These are phyloP conservation scores for Chaetophractus vellerosus DNA, from an alignment of 2,797 vertebrate genomes.

Conservation along the genomic window DNA sequence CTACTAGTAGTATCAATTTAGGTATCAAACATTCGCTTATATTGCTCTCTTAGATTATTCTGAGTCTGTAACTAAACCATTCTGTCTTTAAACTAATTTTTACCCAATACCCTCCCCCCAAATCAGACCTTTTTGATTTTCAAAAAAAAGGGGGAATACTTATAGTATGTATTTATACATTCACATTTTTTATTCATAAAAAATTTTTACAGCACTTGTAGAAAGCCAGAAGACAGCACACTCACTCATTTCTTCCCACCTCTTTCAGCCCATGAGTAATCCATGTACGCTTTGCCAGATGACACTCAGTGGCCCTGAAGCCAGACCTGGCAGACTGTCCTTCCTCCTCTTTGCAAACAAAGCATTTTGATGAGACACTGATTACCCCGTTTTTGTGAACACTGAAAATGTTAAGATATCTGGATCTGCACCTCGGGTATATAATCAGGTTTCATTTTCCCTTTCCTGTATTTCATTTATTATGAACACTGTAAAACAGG, in stretches of 20 bases:
- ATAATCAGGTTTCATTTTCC: background rate
- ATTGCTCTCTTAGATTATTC: background rate
- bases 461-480: background rate
- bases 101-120: background rate
- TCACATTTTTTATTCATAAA: conserved; percentile 84
- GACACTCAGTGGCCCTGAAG: background rate
- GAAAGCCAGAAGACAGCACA: conserved; percentile 69
- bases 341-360: background rate
- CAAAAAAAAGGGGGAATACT: conserved; percentile 79
- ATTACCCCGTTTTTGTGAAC: conserved; percentile 18
- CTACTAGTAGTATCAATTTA: conserved; percentile 58
- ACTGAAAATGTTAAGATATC: conserved; percentile 31
- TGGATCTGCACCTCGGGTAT: background rate
- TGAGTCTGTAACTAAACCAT: conserved; percentile 17
- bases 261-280: background rate
- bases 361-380: background rate
- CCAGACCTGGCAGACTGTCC: background rate
- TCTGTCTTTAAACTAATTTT: conserved; percentile 68
- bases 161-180: conserved; percentile 70
- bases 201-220: conserved; percentile 81
- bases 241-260: background rate
- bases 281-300: background rate
- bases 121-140: conserved; percentile 65
- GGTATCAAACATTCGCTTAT: background rate
- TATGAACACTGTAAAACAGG: conserved; percentile 16